Conservation (phyloP, 2,797 vertebrate genomes). For the Muraenolepis orangiensis region DNA sequence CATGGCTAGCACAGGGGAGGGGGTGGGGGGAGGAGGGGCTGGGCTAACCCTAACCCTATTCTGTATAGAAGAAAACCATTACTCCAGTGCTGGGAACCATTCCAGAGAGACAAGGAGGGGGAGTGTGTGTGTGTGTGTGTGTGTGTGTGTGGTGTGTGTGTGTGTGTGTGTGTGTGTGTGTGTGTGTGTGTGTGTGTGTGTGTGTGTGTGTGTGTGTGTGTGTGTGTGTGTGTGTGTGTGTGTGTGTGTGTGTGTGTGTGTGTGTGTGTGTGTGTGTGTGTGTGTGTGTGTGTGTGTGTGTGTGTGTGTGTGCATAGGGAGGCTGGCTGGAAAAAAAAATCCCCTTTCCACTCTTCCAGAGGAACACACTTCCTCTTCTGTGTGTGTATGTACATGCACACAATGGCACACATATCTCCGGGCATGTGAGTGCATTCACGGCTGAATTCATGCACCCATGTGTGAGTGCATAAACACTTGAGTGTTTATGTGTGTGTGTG, state of each 20-base stretch:
- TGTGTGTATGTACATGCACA: constrained; percentile 2
- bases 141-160: background rate
- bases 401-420: constrained; percentile 16
- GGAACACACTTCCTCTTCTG: constrained; percentile 43
- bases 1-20: constrained; percentile 17
- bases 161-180: too few species aligned
- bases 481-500: constrained; percentile 2
- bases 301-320: background rate
- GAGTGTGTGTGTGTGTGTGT: background rate
- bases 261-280: too few species aligned
- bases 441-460: constrained; percentile 10
- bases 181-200: too few species aligned
- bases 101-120: constrained; percentile 39
- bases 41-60: constrained; percentile 44
- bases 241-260: too few species aligned
- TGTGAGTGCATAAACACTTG: background rate
- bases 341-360: constrained; percentile 47
- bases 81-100: constrained; percentile 51
- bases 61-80: constrained; percentile 47
- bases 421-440: constrained; percentile 17
- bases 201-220: background rate
- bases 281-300: too few species aligned
- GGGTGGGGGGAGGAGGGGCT: too few species aligned
- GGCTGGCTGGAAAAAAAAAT: constrained; percentile 38
- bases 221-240: background rate